Evolutionary conservation across 2,113 vertebrate species (phyloP), one percentile per base, ranked within the genome.

Genomic region (Parus major): DNA sequence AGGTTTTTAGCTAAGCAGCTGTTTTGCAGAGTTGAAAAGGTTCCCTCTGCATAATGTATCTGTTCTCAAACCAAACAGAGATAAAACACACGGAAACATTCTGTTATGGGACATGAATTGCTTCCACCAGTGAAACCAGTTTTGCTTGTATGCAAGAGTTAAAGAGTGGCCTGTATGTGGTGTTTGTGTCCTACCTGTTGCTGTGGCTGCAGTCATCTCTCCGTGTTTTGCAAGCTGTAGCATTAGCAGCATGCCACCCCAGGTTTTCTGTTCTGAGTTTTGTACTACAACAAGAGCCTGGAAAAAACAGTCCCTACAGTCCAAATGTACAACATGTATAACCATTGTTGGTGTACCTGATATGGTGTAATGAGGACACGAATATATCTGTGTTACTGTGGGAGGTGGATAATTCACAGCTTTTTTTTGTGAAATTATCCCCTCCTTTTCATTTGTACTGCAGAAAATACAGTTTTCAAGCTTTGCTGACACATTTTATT

Each of bases 171-270:
- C 17, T 75, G 12, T 6, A 12, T 49, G 29, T 41, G 16, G 41
- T 82, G 14, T 33, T 71, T 57, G 5, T 52, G 35, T 86, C 28
- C 13, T 78, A 4, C 22, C 7, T 42, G 35, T 17, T 56, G 29
- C 11, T 70, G 42, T 59, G 25, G 22, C 35, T 84, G 33, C n/a
- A 49, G 18, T 79, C 10, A 31, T 24, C 22, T 60, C 42, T 64
- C 15, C 2, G 1, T 56, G 25, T 63, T 71, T 78, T 81, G 39
- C 33, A 69, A 84, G 55, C n/a, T 50, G 39, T 64, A 65, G 27
- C 31, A 35, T 75, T 91, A 66, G 24, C 24, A 65, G 1, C 0
- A 1, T 39, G 12, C 27, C 8, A n/a, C 5, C 4, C 2, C 20
- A n/a, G 23, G 18, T 75, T 52, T 91, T 21, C 29, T 85, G 7